These are phyloP conservation scores for Cephalopholis sonnerati DNA, from an alignment of 2,113 vertebrate species.

Conservation along the genomic window DNA sequence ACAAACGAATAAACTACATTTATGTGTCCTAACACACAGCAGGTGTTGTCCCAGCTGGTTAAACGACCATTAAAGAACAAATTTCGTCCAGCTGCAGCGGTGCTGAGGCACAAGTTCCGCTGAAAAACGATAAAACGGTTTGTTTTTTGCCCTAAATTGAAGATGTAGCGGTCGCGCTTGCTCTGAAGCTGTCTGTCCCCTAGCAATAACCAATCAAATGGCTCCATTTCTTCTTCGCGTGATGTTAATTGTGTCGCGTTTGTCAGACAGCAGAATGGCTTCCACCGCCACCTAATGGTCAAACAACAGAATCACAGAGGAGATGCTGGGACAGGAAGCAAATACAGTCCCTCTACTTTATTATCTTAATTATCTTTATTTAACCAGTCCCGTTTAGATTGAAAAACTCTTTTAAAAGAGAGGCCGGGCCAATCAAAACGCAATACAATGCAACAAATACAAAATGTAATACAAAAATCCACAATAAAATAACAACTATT, in stretches of 20 bases:
- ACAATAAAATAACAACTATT: no score
- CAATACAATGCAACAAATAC: no score
- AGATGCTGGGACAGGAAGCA: neutral
- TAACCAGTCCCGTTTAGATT: no score
- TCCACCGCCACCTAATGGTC: neutral
- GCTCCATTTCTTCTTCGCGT: slow-evolving; percentile 45
- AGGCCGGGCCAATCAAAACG: no score
- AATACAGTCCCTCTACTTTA: no score
- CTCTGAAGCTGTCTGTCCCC: slow-evolving; percentile 56
- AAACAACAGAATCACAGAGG: neutral
- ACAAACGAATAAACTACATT: slow-evolving; percentile 31
- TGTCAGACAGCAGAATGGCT: fast-evolving
- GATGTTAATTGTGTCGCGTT: neutral
- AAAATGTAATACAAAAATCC: no score
- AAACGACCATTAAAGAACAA: neutral
- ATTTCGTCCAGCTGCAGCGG: neutral
- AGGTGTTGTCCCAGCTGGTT: neutral
- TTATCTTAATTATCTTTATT: no score
- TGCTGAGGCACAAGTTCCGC: neutral
- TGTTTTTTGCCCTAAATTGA: slow-evolving; percentile 29
- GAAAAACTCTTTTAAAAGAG: no score
- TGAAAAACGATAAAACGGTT: neutral
- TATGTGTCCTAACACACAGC: neutral
- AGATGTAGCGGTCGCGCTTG: slow-evolving; percentile 49
- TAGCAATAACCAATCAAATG: slow-evolving; percentile 68